Evolutionary conservation across 2,113 vertebrate species (phyloP).

Genomic region (Alaudala cheleensis): DNA sequence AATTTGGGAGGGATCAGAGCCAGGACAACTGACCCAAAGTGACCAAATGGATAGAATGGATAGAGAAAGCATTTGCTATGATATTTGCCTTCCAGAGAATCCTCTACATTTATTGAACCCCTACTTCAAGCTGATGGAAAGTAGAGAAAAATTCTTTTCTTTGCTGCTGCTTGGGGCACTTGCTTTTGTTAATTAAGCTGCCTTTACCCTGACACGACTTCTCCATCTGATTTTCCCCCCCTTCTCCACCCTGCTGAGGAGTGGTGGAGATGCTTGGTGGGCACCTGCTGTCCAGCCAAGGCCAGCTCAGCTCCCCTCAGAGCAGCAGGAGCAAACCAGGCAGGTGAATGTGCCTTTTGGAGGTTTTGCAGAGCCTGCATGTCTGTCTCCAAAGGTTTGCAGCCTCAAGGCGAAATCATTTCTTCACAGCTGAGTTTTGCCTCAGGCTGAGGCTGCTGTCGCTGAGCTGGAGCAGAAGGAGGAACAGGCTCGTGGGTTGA

Average conservation of each 20-base stretch:
- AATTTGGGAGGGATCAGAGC: neutral
- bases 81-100: neutral
- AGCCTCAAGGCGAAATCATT: neutral
- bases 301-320: neutral
- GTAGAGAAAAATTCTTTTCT: neutral
- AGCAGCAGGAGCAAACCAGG: neutral
- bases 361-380: neutral
- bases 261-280: neutral
- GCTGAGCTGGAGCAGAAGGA: neutral
- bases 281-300: neutral
- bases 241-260: neutral
- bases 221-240: neutral
- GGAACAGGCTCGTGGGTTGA: neutral
- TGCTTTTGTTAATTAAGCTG: neutral
- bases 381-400: neutral
- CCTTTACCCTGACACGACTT: neutral
- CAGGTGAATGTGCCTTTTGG: neutral
- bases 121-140: neutral
- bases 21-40: neutral
- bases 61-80: neutral
- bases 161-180: neutral
- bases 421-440: neutral
- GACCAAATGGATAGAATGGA: too few relatives aligned
- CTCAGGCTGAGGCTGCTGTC: neutral
- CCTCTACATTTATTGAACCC: neutral